Base-by-base conservation (phyloP, 2,888 invertebrate species). In the Pachymerium ferrugineum region DNA sequence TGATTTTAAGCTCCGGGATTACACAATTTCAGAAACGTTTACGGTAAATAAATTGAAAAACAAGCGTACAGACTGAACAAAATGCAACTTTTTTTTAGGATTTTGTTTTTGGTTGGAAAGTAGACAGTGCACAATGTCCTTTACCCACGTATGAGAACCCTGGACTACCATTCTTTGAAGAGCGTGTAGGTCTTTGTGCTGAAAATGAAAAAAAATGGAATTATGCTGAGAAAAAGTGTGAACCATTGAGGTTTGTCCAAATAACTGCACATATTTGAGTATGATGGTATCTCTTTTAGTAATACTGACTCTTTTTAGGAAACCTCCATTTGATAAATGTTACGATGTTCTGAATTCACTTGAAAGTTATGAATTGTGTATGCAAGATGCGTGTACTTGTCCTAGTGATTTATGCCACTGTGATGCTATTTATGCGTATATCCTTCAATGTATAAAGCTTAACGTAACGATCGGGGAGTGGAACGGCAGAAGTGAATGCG, bases 361-460 rank as follows among this genome's bases (percentile, higher is more conserved):
- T 12, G 54, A 54, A 54, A 54, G 25, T 8, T 54, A 54, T 28
- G 54, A 54, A 25, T 54, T 25, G 10, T 54, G 54, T 28, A 54
- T 54, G 12, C 22, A 54, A 8, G 54, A 54, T 54, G 54, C 54
- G 25, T 54, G 54, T 25, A 54, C 3, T 25, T 54, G 54, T 12
- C 1, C 54, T 2, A 54, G 22, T 29, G 62, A 62, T 33, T 33
- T 69, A 12, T 71, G 71, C 14, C 25, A 71, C n/a, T 71, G 71
- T 38, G 38, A 38, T 38, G 71, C 71, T 25, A 71, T 71, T 12
- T n/a, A 35, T n/a, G 33, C 31, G n/a, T 71, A 71, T 22, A n/a
- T 71, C 19, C n/a, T 10, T 33, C 33, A 71, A 5, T 71, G 71
- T n/a, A n/a, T 33, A 12, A 33, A 71, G 25, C 12, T 35, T 14